Percentiles rank a stretch among this genome's conserved stretches.
These are phyloP conservation scores for Paramormyrops kingsleyae DNA, from an alignment of 2,113 vertebrate species.

Conservation along the genomic window DNA sequence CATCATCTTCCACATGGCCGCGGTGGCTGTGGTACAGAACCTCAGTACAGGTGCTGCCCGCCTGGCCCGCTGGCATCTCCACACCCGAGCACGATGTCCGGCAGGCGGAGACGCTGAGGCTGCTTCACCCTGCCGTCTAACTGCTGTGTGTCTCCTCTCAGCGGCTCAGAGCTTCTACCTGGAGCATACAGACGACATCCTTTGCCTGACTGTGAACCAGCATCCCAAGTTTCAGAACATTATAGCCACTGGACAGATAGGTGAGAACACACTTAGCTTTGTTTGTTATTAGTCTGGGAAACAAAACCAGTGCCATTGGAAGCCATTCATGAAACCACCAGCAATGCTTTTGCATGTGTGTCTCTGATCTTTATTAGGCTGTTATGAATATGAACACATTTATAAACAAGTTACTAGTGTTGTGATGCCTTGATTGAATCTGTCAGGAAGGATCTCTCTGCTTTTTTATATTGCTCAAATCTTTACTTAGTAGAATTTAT, in stretches of 20 bases:
- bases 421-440: background rate
- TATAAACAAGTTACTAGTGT: background rate
- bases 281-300: background rate
- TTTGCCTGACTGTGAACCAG: slow-evolving; percentile 94
- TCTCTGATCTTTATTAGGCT: background rate
- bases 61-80: background rate
- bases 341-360: background rate
- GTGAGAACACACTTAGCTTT: slow-evolving; percentile 55
- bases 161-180: slow-evolving; percentile 95
- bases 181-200: slow-evolving; percentile 94
- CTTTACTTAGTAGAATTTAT: background rate
- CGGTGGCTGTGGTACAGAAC: slow-evolving; percentile 80
- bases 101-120: background rate
- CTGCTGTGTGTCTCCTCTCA: slow-evolving; percentile 39
- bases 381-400: background rate
- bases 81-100: background rate
- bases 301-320: background rate
- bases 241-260: slow-evolving; percentile 94
- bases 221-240: slow-evolving; percentile 94
- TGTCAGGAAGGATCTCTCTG: background rate
- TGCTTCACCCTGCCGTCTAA: background rate
- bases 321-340: background rate
- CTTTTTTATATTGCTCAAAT: background rate
- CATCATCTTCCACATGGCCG: slow-evolving; percentile 90
- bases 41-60: slow-evolving; percentile 44